phyloP scores from a whole-genome alignment of 2,113 vertebrate species.

The Pedionomus torquatus region DNA sequence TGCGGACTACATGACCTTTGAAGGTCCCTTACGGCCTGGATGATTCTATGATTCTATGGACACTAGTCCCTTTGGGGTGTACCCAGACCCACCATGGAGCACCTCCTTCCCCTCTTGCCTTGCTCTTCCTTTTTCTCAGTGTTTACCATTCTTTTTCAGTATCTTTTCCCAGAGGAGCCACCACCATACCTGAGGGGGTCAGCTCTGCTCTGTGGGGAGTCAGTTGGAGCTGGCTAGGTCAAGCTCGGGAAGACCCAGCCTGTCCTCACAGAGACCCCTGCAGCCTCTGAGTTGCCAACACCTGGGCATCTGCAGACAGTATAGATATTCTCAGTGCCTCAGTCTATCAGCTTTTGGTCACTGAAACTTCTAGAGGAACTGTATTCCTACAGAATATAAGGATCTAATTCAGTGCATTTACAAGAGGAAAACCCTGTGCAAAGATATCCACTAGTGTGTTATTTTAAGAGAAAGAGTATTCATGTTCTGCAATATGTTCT shows the following conservation, averaged over 20 bases:
- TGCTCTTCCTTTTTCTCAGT: neutral
- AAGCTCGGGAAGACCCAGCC: rapidly evolving
- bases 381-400: neutral
- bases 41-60: too few relatives aligned
- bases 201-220: rapidly evolving
- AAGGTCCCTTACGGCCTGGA: too few relatives aligned
- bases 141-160: neutral
- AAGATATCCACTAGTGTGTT: neutral
- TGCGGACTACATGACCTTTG: too few relatives aligned
- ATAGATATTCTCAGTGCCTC: neutral
- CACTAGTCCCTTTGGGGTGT: rapidly evolving
- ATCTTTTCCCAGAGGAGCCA: rapidly evolving
- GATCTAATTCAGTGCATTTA: neutral
- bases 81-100: rapidly evolving
- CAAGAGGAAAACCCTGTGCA: neutral
- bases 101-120: neutral
- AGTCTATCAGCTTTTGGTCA: neutral
- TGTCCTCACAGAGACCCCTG: too few relatives aligned
- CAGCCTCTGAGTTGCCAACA: rapidly evolving
- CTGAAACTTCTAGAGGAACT: neutral
- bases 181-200: rapidly evolving
- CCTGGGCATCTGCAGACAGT: neutral
- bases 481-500: rapidly evolving
- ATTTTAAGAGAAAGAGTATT: neutral
- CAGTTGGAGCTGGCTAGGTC: rapidly evolving